Evolutionary conservation across 2,888 invertebrate genomes (phyloP), one percentile per base, ranked within the genome.

Genomic region (Orchesella flavescens): DNA sequence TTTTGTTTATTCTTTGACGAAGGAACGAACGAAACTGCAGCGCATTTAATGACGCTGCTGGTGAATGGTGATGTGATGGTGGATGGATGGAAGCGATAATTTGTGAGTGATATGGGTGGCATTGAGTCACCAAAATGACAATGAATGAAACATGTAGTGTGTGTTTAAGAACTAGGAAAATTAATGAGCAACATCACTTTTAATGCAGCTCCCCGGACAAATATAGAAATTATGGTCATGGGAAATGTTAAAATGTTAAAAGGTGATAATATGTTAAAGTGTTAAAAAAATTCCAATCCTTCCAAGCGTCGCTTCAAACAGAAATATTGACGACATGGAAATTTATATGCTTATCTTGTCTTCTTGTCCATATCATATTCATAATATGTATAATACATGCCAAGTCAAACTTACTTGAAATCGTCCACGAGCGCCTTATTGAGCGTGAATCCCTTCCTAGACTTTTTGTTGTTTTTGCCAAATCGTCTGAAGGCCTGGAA

Each of bases 381-480:
- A 17, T 10, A 53, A 12, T 17, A 12, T 59, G 19, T 4, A 17
- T 59, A 21, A 17, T 19, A 19, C 17, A 21, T 59, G 21, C 10
- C 17, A 17, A n/a, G n/a, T 34, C 7, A 34, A 19, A 71, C 86
- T 79, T 80, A 88, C 88, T 87, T 63, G 88, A 88, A 65, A 87
- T 88, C 46, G 88, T 86, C 87, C 87, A 88, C 5, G 87, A 87
- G 17, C 88, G 72, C 46, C 87, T 59, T 46, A 87, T 88, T 44
- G 85, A 86, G 78, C 86, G 84, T 44, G 86, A 83, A 68, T 86
- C 86, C 76, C 86, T 79, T 78, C 84, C 86, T 24, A 86, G 74
- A 83, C 84, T 84, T 71, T 84, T 86, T 61, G 86, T 77, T 71
- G 79, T 75, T 72, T 83, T 85, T 15, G 73, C 68, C 81, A 84